Evolutionary conservation across 1,140 invertebrate genomes (phyloP).

Genomic region (Camponotus vicinus): DNA sequence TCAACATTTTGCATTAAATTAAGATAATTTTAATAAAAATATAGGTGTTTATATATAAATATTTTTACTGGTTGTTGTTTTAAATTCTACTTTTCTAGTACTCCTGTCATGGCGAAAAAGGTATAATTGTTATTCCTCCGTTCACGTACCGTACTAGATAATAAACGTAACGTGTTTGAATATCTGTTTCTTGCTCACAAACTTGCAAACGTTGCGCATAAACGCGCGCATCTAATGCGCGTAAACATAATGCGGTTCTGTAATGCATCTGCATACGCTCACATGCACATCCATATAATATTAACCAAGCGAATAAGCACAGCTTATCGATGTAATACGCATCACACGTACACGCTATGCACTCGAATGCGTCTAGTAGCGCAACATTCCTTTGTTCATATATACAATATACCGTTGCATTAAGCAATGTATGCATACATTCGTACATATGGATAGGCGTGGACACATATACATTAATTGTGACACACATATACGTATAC

Average conservation of each 20-base stretch:
- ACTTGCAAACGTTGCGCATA: slow-evolving; percentile 46
- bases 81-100: neutral
- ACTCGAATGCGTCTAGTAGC: slow-evolving; percentile 45
- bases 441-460: neutral
- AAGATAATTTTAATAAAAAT: neutral
- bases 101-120: neutral
- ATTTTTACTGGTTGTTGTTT: neutral
- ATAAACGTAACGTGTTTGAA: slow-evolving; percentile 41
- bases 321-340: slow-evolving; percentile 58
- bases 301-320: slow-evolving; percentile 50
- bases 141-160: neutral
- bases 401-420: slow-evolving; percentile 49
- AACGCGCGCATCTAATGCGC: slow-evolving; percentile 53
- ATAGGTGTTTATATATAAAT: no score
- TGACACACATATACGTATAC: neutral
- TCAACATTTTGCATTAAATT: slow-evolving; percentile 2
- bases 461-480: neutral
- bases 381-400: slow-evolving; percentile 51
- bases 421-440: slow-evolving; percentile 31
- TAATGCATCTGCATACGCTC: slow-evolving; percentile 44
- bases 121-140: slow-evolving; percentile 29
- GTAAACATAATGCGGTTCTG: slow-evolving; percentile 56
- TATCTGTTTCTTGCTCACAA: slow-evolving; percentile 29
- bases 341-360: slow-evolving; percentile 40
- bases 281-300: slow-evolving; percentile 54